A percentile compares a stretch with the other conserved stretches of the same genome.
These are phyloP conservation scores for Pomphorhynchus laevis DNA, from an alignment of 1,140 invertebrate genomes.

Conservation along the genomic window DNA sequence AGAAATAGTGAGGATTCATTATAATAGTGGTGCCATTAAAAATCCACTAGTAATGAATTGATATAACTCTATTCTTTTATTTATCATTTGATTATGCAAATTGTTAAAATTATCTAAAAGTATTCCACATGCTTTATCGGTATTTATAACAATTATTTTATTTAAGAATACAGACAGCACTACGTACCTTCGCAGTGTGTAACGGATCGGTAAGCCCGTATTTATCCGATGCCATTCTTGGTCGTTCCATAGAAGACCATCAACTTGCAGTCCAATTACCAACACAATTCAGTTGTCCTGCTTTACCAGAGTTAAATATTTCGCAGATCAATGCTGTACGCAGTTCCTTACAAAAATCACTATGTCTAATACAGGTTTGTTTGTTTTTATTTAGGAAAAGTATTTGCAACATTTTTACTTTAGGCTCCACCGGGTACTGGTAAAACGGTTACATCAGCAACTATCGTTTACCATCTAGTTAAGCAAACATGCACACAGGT, in stretches of 20 bases:
- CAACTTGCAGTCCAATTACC: slow-evolving; percentile 40
- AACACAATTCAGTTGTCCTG: slow-evolving; percentile 76
- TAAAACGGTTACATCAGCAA: slow-evolving; percentile 93
- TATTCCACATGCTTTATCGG: too few species aligned
- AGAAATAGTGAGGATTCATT: too few species aligned
- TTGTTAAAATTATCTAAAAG: too few species aligned
- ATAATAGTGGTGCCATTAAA: too few species aligned
- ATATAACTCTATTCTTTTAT: too few species aligned
- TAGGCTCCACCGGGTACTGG: slow-evolving; percentile 56
- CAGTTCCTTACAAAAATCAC: slow-evolving; percentile 67
- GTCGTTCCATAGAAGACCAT: slow-evolving; percentile 81
- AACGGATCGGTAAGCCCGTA: slow-evolving; percentile 76
- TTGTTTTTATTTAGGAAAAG: too few species aligned
- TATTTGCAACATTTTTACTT: too few species aligned
- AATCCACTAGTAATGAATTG: too few species aligned
- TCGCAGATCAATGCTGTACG: slow-evolving; percentile 96
- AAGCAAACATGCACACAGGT: slow-evolving; percentile 61
- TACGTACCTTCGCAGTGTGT: slow-evolving; percentile 74
- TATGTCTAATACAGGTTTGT: slow-evolving; percentile 83
- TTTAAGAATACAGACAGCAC: slow-evolving; percentile 55
- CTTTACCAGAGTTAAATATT: slow-evolving; percentile 74
- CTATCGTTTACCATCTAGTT: slow-evolving; percentile 85
- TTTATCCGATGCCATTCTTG: slow-evolving; percentile 73
- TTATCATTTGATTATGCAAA: too few species aligned
- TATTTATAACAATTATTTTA: too few species aligned